Evolutionary conservation across 2,797 vertebrate species (phyloP).

Genomic region (Tapera naevia): DNA sequence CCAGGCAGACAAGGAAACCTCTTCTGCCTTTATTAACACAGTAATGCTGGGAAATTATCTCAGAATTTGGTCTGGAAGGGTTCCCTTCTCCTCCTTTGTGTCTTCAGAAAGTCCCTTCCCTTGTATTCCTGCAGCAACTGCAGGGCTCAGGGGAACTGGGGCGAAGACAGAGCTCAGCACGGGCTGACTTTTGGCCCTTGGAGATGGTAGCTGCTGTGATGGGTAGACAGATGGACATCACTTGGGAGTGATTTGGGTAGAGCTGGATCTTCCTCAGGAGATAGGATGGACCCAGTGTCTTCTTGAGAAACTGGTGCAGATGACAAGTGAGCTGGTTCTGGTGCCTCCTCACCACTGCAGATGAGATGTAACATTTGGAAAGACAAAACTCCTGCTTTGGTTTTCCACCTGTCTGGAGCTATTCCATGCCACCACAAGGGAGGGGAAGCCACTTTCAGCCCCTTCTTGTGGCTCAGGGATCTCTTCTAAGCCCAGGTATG

Average conservation of each 20-base stretch:
- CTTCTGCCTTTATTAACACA: neutral
- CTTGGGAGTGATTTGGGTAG: neutral
- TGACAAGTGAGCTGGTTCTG: neutral
- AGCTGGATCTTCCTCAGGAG: neutral
- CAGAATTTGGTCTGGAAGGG: neutral
- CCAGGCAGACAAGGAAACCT: neutral
- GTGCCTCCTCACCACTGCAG: neutral
- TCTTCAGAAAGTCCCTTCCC: neutral
- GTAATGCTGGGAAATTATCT: neutral
- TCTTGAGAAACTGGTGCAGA: neutral
- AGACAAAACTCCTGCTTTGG: neutral
- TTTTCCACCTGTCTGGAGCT: neutral
- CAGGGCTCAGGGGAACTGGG: neutral
- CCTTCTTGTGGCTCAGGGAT: fast-evolving
- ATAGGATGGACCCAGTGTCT: neutral
- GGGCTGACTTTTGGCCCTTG: neutral
- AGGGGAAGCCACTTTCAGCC: neutral
- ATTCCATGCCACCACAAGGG: neutral
- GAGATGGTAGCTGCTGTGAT: neutral
- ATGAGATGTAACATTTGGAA: neutral
- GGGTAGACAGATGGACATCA: neutral
- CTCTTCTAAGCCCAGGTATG: neutral
- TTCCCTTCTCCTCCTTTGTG: neutral
- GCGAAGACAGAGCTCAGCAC: neutral
- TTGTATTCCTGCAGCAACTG: neutral